Evolutionary conservation across 2,888 invertebrate genomes (phyloP).

Genomic region (Hirudinaria manillensis): DNA sequence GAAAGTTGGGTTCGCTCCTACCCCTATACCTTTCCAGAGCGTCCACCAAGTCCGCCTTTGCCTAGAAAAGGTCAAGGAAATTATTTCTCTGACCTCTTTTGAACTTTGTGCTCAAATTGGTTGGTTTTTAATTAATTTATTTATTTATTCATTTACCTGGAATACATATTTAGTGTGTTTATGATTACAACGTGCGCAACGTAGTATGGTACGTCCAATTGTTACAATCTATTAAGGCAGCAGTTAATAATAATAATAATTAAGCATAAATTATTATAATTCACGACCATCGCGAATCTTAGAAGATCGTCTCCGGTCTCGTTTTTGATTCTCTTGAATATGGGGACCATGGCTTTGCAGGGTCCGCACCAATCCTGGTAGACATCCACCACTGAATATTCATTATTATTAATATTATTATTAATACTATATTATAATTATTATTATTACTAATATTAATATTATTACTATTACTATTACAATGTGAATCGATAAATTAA

Average conservation of each 20-base stretch:
- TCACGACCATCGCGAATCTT: constrained; percentile 66
- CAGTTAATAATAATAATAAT: not conserved
- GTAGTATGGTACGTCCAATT: no score
- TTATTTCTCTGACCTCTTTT: not conserved
- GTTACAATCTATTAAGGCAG: not conserved
- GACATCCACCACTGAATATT: constrained; percentile 69
- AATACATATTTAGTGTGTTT: no score
- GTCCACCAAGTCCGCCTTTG: constrained; percentile 71
- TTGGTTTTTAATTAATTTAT: no score
- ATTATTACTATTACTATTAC: not conserved
- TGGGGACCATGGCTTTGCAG: constrained; percentile 75
- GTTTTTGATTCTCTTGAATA: constrained; percentile 76
- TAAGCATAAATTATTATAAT: no score
- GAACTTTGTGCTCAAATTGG: not conserved
- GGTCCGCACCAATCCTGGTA: constrained; percentile 89
- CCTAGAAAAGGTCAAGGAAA: constrained; percentile 57
- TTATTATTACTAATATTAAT: not conserved
- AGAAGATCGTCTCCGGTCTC: constrained; percentile 78
- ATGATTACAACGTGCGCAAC: no score
- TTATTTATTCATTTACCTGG: no score
- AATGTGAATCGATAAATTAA: not conserved
- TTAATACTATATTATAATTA: no score
- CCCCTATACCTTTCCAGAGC: constrained; percentile 70
- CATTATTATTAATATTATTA: not conserved
- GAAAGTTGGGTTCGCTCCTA: constrained; percentile 81